Evolutionary conservation across 2,888 invertebrate species (phyloP).

Genomic region (Cataglyphis albicans): DNA sequence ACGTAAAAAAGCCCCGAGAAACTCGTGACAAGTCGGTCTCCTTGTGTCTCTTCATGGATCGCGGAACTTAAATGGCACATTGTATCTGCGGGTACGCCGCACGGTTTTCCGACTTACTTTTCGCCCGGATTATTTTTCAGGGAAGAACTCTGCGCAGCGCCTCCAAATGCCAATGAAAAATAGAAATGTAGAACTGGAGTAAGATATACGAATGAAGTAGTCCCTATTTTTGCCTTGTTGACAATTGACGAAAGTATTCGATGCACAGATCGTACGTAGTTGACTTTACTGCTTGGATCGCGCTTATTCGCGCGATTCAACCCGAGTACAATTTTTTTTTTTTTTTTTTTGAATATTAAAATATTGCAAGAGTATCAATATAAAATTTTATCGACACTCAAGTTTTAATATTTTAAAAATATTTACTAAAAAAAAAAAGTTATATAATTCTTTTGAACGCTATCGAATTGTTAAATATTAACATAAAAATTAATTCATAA

Average conservation of each 20-base stretch:
- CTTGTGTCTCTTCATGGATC: constrained; percentile 62
- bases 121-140: constrained; percentile 67
- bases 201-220: constrained; percentile 49
- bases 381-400: neutral
- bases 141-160: constrained; percentile 4
- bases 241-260: neutral
- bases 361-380: neutral
- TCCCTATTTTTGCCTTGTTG: constrained; percentile 48
- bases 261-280: neutral
- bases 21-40: constrained; percentile 60
- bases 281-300: too few species aligned
- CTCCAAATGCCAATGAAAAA: constrained; percentile 62
- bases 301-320: neutral
- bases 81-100: constrained; percentile 55
- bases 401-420: neutral
- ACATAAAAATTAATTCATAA: neutral
- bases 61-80: constrained; percentile 62
- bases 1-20: constrained; percentile 16
- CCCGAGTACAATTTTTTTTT: neutral
- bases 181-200: constrained; percentile 65
- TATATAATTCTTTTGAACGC: neutral
- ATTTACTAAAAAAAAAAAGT: neutral
- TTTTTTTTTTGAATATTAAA: neutral
- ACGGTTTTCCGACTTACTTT: constrained; percentile 57
- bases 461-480: neutral